phyloP scores from a whole-genome alignment of 2,797 vertebrate species.

The Anguilla obscura region DNA sequence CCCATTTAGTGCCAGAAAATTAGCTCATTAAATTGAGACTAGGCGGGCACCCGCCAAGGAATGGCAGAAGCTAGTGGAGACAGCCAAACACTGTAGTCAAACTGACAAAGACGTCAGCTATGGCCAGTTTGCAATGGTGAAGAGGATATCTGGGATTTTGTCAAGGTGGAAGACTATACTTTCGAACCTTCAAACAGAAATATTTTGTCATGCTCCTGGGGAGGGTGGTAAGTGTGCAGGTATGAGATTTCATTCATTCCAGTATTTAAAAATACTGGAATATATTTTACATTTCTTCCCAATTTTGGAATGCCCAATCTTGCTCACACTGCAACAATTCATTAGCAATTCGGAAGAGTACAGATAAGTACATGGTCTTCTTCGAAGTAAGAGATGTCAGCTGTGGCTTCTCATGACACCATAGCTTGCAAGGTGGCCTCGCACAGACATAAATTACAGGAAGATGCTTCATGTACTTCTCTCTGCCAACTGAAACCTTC shows the following conservation, averaged over 20 bases:
- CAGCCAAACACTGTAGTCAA: neutral
- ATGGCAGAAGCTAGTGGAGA: neutral
- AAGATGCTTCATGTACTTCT: neutral
- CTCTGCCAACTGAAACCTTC: neutral
- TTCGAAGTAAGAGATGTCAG: neutral
- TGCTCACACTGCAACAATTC: neutral
- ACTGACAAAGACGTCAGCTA: neutral
- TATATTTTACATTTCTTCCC: neutral
- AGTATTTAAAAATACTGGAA: neutral
- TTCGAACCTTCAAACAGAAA: no score
- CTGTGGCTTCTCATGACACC: neutral
- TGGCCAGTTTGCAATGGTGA: neutral
- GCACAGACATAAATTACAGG: neutral
- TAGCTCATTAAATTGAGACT: neutral
- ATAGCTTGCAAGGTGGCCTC: neutral
- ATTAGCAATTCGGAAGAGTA: neutral
- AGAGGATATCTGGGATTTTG: neutral
- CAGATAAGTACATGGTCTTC: neutral
- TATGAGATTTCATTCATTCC: neutral
- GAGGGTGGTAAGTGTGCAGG: neutral
- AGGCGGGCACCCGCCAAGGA: neutral
- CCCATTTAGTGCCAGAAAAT: neutral
- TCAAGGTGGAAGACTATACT: neutral
- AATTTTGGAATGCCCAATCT: neutral
- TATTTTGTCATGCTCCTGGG: no score